phyloP scores from a whole-genome alignment of 1,140 invertebrate species.

The Rhizoglyphus robini region DNA sequence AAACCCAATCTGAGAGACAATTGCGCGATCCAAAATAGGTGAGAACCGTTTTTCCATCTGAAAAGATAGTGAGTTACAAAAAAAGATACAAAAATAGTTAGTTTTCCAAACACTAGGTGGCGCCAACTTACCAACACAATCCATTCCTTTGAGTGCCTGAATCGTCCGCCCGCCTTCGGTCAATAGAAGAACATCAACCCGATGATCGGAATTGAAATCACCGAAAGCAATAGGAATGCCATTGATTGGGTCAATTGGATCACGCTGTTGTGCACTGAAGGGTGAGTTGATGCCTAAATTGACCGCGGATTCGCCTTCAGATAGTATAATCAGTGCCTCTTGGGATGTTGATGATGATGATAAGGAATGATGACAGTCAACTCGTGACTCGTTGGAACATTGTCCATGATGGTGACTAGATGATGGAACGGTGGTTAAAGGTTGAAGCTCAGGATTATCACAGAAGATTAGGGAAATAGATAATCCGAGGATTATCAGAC shows the following conservation, averaged over 20 bases:
- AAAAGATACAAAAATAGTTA: not conserved
- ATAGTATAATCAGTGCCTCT: no score
- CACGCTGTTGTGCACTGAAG: no score
- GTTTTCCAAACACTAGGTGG: not conserved
- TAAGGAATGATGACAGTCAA: no score
- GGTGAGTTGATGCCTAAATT: no score
- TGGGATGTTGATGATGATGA: no score
- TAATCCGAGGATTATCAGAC: no score
- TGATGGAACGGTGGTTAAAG: no score
- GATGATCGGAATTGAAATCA: constrained; percentile 2
- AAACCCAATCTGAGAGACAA: not conserved
- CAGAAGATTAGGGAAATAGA: no score
- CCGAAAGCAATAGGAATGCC: not conserved
- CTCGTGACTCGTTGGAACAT: no score
- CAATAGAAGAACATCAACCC: not conserved
- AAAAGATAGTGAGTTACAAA: not conserved
- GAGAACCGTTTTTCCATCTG: constrained; percentile 12
- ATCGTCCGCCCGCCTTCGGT: not conserved
- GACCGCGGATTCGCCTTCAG: no score
- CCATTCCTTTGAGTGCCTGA: not conserved
- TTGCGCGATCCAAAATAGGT: not conserved
- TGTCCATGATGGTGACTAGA: no score
- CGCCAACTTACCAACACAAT: not conserved
- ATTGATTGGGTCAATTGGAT: not conserved
- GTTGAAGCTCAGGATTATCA: no score